These are phyloP conservation scores for Myrmecobius fasciatus DNA, from an alignment of 2,113 vertebrate genomes.

Conservation along the genomic window DNA sequence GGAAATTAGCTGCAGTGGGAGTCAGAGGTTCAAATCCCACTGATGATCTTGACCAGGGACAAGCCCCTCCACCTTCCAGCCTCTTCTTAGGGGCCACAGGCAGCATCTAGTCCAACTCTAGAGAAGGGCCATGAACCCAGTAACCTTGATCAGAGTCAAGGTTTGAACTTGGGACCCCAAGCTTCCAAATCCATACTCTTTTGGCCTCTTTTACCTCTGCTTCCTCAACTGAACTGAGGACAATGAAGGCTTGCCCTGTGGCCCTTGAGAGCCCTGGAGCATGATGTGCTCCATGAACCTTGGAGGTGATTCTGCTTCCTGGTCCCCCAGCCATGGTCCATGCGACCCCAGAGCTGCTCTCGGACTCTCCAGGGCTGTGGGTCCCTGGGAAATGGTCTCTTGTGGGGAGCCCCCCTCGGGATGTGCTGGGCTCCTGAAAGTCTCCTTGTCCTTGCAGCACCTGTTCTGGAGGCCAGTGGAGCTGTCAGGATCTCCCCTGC, in stretches of 20 bases:
- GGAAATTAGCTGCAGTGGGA: background rate
- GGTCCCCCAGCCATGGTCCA: background rate
- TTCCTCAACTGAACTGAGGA: background rate
- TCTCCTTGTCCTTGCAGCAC: slow-evolving; percentile 70
- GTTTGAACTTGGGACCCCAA: too few relatives aligned
- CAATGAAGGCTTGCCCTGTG: too few relatives aligned
- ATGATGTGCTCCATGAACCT: too few relatives aligned
- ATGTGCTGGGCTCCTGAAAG: rapidly evolving
- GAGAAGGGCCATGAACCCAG: too few relatives aligned
- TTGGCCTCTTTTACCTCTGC: too few relatives aligned
- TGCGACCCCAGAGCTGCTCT: too few relatives aligned
- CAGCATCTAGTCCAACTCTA: too few relatives aligned
- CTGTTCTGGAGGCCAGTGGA: slow-evolving; percentile 85
- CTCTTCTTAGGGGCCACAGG: too few relatives aligned
- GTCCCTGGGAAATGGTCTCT: background rate
- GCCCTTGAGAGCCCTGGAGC: background rate
- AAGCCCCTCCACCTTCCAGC: rapidly evolving
- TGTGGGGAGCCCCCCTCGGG: rapidly evolving
- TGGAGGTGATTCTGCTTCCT: too few relatives aligned
- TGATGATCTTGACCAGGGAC: background rate
- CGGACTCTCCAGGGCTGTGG: too few relatives aligned
- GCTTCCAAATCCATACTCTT: background rate
- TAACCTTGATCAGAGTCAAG: too few relatives aligned
- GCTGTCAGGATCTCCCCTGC: slow-evolving; percentile 79
- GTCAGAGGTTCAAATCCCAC: background rate